Evolutionary conservation across 2,797 vertebrate genomes (phyloP).

Genomic region (Gouania willdenowi): DNA sequence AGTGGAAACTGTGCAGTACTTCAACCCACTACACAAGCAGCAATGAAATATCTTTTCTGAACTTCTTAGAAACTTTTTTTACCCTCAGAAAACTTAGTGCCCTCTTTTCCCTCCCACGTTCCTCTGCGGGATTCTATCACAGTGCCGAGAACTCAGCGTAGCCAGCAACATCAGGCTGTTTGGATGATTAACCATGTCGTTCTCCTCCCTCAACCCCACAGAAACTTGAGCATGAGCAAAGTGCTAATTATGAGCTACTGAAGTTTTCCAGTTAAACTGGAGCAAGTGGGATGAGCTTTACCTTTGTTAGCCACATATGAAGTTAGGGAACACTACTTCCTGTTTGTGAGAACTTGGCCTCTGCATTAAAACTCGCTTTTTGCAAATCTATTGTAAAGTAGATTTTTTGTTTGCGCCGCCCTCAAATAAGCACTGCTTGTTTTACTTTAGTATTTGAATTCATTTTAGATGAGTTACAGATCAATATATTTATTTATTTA

Average conservation of each 20-base stretch:
- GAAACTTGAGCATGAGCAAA: slow-evolving; percentile 40
- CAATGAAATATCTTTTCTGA: slow-evolving; percentile 15
- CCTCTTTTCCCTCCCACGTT: slow-evolving; percentile 5
- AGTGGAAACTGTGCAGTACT: slow-evolving; percentile 15
- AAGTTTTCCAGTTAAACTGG: slow-evolving; percentile 35
- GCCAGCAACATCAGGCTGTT: slow-evolving; percentile 23
- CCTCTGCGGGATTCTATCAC: slow-evolving; percentile 7
- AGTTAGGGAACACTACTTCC: slow-evolving; percentile 40
- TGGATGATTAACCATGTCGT: slow-evolving; percentile 39
- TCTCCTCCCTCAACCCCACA: slow-evolving; percentile 18
- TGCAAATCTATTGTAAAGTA: slow-evolving; percentile 68
- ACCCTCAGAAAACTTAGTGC: background rate
- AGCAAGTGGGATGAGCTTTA: slow-evolving; percentile 37
- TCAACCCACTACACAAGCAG: slow-evolving; percentile 9
- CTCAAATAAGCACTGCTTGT: too few species aligned
- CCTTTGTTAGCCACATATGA: slow-evolving; percentile 48
- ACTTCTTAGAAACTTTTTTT: slow-evolving; percentile 22
- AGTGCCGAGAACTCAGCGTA: slow-evolving; percentile 5
- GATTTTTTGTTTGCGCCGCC: too few species aligned
- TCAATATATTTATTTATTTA: too few species aligned
- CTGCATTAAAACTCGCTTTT: too few species aligned
- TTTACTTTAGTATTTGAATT: too few species aligned
- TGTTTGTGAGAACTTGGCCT: slow-evolving; percentile 43
- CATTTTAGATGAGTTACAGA: too few species aligned
- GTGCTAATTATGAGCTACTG: slow-evolving; percentile 56